Evolutionary conservation across 1,140 invertebrate species (phyloP).

Genomic region (Drosophila simulans): DNA sequence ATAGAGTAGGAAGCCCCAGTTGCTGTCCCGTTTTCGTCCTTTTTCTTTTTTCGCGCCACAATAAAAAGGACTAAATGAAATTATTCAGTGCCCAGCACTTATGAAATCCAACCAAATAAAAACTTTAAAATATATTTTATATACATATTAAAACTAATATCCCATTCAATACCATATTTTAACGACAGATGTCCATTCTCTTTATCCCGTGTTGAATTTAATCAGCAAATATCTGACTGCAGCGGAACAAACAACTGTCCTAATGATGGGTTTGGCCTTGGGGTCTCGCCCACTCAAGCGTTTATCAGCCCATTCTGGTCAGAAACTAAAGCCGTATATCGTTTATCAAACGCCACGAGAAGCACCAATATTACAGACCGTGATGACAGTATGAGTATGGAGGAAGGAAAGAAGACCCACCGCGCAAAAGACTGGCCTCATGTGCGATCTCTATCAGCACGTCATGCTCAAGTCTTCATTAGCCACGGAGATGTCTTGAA

Average conservation of each 20-base stretch:
- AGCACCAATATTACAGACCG: slow-evolving; percentile 31
- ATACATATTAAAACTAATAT: too few species aligned
- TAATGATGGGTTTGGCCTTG: slow-evolving; percentile 12
- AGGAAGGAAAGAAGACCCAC: slow-evolving; percentile 7
- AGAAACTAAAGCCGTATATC: slow-evolving; percentile 16
- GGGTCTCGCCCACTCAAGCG: slow-evolving; percentile 7
- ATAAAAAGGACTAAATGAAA: background rate
- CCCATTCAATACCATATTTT: background rate
- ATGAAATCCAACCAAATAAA: too few species aligned
- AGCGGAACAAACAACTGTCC: slow-evolving; percentile 33
- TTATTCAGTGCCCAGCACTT: too few species aligned
- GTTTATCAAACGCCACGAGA: slow-evolving; percentile 23
- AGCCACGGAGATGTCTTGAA: slow-evolving; percentile 58
- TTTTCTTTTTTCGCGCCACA: background rate
- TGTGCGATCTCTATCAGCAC: slow-evolving; percentile 75
- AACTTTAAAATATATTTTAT: too few species aligned
- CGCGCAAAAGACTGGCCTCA: slow-evolving; percentile 11
- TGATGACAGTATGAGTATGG: slow-evolving; percentile 37
- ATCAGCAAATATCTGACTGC: background rate
- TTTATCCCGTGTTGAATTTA: slow-evolving; percentile 2
- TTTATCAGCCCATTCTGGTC: slow-evolving; percentile 61
- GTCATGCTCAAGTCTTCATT: slow-evolving; percentile 82
- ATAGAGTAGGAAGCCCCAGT: slow-evolving; percentile 29
- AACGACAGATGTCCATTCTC: slow-evolving; percentile 22
- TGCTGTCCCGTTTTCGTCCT: slow-evolving; percentile 12